Evolutionary conservation across 2,113 vertebrate species (phyloP).

Genomic region (Lonchura striata): DNA sequence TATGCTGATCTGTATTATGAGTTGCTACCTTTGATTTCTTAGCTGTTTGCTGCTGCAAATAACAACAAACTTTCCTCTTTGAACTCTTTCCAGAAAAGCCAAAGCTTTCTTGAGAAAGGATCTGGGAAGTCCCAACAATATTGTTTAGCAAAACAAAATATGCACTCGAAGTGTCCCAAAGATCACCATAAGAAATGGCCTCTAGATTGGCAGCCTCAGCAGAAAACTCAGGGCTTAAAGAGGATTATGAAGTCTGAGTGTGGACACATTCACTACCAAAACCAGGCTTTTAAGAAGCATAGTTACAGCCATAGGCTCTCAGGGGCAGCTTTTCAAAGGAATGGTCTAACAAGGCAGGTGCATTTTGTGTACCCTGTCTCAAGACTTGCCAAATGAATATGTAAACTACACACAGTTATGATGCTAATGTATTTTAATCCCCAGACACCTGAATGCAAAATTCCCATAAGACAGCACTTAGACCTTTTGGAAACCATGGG

Average conservation of each 20-base stretch:
- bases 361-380: not conserved
- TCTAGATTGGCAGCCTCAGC: not conserved
- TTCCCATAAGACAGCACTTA: not conserved
- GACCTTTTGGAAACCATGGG: not conserved
- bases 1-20: not conserved
- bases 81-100: not conserved
- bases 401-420: not conserved
- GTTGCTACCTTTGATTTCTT: not conserved
- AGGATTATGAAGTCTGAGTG: not conserved
- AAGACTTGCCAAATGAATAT: not conserved
- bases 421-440: not conserved
- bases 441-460: not conserved
- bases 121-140: not conserved
- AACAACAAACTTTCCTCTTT: not conserved
- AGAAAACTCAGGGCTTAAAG: not conserved
- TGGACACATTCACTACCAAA: not conserved
- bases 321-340: not conserved
- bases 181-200: not conserved
- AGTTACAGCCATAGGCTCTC: not conserved
- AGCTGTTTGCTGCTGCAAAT: not conserved
- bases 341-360: not conserved
- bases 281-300: not conserved
- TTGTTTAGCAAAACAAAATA: not conserved
- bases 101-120: not conserved
- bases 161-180: not conserved